Conservation (phyloP, 2,113 vertebrate species). For the Microcebus griseorufus region DNA sequence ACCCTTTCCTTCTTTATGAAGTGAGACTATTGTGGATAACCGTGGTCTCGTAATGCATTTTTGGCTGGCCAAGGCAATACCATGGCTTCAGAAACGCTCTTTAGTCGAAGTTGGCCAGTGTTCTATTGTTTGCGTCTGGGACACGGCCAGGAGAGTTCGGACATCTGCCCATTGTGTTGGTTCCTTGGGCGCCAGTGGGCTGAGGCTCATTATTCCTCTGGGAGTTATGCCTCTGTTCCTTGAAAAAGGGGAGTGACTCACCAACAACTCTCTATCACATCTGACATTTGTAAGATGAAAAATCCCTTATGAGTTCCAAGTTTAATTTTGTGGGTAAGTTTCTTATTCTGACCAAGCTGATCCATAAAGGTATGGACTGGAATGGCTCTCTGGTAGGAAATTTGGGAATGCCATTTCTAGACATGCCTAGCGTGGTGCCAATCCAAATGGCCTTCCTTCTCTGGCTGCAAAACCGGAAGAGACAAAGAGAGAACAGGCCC, state of each 20-base stretch:
- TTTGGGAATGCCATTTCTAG: neutral
- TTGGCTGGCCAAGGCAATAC: slow-evolving; percentile 73
- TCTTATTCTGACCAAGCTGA: slow-evolving; percentile 35
- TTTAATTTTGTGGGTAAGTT: slow-evolving; percentile 8
- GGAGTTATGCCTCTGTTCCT: slow-evolving; percentile 61
- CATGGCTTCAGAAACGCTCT: slow-evolving; percentile 79
- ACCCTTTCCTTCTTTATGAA: slow-evolving; percentile 70
- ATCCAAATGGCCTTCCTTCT: neutral
- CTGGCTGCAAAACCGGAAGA: neutral
- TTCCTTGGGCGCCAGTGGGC: slow-evolving; percentile 67
- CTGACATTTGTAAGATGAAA: slow-evolving; percentile 67
- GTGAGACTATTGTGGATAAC: slow-evolving; percentile 74
- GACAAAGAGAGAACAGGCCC: neutral
- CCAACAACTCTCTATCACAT: slow-evolving; percentile 12
- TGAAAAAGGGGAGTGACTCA: slow-evolving; percentile 60
- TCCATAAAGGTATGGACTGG: neutral
- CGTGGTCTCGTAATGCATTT: slow-evolving; percentile 68
- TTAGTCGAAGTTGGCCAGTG: slow-evolving; percentile 60
- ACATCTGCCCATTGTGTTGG: slow-evolving; percentile 81
- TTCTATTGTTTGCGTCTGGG: slow-evolving; percentile 80
- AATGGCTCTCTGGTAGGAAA: neutral
- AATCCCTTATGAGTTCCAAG: slow-evolving; percentile 51
- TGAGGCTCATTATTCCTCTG: slow-evolving; percentile 62
- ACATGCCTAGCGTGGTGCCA: neutral
- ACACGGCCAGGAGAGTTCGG: slow-evolving; percentile 74